Conservation (phyloP, 2,888 invertebrate genomes). For the Terebella lapidaria region DNA sequence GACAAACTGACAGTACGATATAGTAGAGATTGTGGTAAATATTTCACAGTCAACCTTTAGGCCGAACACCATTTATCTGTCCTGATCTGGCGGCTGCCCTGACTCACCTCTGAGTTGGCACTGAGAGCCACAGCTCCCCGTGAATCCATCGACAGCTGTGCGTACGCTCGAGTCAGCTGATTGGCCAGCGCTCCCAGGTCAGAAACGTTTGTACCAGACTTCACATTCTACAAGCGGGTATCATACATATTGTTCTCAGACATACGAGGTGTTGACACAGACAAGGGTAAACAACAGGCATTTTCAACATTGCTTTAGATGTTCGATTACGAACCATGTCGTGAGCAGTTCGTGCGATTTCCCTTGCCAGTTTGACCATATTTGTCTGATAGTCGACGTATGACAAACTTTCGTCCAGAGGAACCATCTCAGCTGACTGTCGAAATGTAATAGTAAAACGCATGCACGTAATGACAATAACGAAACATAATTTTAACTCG, state of each 20-base stretch:
- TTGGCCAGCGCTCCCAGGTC: slow-evolving; percentile 78
- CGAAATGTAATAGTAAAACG: slow-evolving; percentile 16
- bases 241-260: too few relatives aligned
- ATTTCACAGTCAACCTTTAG: too few relatives aligned
- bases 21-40: neutral
- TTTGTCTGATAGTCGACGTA: slow-evolving; percentile 96
- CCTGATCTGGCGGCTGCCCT: too few relatives aligned
- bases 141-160: slow-evolving; percentile 78
- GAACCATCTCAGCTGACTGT: slow-evolving; percentile 36
- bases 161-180: slow-evolving; percentile 80
- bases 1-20: neutral
- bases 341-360: slow-evolving; percentile 84
- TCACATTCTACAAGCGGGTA: slow-evolving; percentile 57
- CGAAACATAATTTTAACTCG: neutral
- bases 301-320: too few relatives aligned
- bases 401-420: slow-evolving; percentile 19
- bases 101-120: slow-evolving; percentile 78
- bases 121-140: slow-evolving; percentile 76
- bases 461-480: neutral
- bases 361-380: slow-evolving; percentile 91
- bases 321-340: slow-evolving; percentile 20
- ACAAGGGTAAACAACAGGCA: too few relatives aligned
- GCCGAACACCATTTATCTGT: too few relatives aligned
- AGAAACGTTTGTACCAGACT: slow-evolving; percentile 62
- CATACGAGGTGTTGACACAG: too few relatives aligned